Conservation (phyloP, 2,113 vertebrate genomes). For the Paratilapia polleni region DNA sequence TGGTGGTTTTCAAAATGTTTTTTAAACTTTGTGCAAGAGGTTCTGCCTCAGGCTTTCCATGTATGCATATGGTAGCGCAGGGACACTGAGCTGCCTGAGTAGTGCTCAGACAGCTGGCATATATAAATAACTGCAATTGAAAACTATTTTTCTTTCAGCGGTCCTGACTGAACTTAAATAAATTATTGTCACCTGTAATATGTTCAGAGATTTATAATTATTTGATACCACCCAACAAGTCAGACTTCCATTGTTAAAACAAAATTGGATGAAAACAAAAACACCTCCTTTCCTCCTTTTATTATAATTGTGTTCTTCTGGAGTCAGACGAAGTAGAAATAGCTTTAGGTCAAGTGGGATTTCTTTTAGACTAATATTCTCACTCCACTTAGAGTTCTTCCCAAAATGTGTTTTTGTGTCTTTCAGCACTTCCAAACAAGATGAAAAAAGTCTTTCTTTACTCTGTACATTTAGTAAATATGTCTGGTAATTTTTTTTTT, state of each 20-base stretch:
- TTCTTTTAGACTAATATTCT: neutral
- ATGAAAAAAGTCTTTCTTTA: neutral
- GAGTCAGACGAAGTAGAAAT: neutral
- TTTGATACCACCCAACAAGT: neutral
- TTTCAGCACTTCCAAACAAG: neutral
- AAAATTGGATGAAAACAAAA: constrained; percentile 7
- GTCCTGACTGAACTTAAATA: neutral
- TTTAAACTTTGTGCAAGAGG: neutral
- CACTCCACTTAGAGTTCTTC: neutral
- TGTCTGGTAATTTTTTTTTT: neutral
- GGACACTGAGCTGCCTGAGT: too few relatives aligned
- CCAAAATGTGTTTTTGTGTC: neutral
- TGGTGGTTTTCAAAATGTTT: neutral
- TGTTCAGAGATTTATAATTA: neutral
- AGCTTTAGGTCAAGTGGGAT: neutral
- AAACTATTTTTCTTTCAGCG: neutral
- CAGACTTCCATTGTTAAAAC: neutral
- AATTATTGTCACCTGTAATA: neutral
- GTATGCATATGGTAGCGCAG: neutral
- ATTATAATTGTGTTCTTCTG: neutral
- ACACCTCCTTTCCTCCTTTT: neutral
- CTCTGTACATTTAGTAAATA: neutral
- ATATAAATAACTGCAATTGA: neutral
- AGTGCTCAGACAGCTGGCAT: neutral
- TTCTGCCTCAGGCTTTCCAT: neutral